A percentile compares a stretch with the other conserved stretches of the same genome.
phyloP scores from a whole-genome alignment of 2,888 invertebrate genomes.

The Barypeithes pellucidus region DNA sequence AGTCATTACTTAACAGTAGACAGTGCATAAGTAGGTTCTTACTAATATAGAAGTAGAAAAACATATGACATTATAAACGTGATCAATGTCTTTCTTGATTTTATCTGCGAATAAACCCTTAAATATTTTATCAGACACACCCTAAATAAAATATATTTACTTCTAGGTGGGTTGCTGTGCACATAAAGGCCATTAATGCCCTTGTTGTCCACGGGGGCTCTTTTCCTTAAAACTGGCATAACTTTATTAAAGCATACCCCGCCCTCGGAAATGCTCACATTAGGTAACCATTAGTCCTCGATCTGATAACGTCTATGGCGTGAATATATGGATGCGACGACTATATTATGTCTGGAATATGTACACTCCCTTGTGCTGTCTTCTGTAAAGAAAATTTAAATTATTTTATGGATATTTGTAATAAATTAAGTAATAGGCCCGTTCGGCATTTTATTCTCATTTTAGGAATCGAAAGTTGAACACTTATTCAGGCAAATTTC shows the following conservation, averaged over 20 bases:
- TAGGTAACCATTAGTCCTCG: slow-evolving; percentile 25
- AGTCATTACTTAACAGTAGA: no score
- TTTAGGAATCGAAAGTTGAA: no score
- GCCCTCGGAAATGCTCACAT: slow-evolving; percentile 33
- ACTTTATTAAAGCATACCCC: slow-evolving; percentile 23
- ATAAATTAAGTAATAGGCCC: no score
- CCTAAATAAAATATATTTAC: slow-evolving; percentile 70
- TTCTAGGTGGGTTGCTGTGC: slow-evolving; percentile 78
- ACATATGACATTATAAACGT: no score
- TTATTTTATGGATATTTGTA: background rate
- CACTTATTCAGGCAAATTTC: no score
- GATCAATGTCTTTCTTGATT: background rate
- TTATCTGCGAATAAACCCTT: slow-evolving; percentile 1
- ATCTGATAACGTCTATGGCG: slow-evolving; percentile 14
- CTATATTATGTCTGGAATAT: no score
- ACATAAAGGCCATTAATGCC: slow-evolving; percentile 73
- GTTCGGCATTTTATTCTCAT: no score
- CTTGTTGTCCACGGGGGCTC: slow-evolving; percentile 56
- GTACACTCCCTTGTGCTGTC: no score
- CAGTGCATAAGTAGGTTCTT: no score
- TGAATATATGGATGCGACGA: background rate
- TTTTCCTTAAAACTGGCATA: slow-evolving; percentile 60
- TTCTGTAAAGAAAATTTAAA: no score
- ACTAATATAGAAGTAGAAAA: no score
- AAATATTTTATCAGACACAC: slow-evolving; percentile 19